These are phyloP conservation scores for Lipophrys pholis DNA, from an alignment of 2,113 vertebrate genomes.

Conservation along the genomic window DNA sequence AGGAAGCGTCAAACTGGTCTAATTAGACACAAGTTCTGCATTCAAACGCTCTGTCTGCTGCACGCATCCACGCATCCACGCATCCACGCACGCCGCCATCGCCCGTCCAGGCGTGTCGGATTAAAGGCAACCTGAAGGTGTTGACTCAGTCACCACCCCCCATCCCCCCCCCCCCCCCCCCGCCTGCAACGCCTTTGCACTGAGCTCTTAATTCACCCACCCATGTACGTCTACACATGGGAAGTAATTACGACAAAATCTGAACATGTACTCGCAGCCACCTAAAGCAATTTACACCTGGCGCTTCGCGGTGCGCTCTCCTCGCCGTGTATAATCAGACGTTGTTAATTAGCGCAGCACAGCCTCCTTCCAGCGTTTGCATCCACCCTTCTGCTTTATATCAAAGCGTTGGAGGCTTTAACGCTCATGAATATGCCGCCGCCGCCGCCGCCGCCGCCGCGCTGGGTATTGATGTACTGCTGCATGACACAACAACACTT, in stretches of 20 bases:
- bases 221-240: constrained; percentile 26
- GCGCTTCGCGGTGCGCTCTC: not conserved
- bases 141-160: constrained; percentile 19
- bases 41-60: not conserved
- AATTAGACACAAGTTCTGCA: not conserved
- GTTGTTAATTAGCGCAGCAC: constrained; percentile 17
- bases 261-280: constrained; percentile 9
- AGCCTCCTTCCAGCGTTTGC: constrained; percentile 6
- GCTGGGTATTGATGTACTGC: constrained; percentile 11
- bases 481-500: not conserved
- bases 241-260: constrained; percentile 39
- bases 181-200: constrained; percentile 15
- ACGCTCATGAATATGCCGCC: constrained; percentile 1
- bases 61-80: too few species aligned
- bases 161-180: not conserved
- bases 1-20: not conserved
- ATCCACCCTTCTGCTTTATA: constrained; percentile 2
- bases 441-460: not conserved
- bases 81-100: constrained; percentile 7
- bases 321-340: constrained; percentile 1
- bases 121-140: constrained; percentile 31
- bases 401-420: constrained; percentile 28
- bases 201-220: constrained; percentile 40
- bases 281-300: constrained; percentile 45
- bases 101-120: constrained; percentile 36